Evolutionary conservation across 2,113 vertebrate genomes (phyloP).

Genomic region (Sclerurus mexicanus): DNA sequence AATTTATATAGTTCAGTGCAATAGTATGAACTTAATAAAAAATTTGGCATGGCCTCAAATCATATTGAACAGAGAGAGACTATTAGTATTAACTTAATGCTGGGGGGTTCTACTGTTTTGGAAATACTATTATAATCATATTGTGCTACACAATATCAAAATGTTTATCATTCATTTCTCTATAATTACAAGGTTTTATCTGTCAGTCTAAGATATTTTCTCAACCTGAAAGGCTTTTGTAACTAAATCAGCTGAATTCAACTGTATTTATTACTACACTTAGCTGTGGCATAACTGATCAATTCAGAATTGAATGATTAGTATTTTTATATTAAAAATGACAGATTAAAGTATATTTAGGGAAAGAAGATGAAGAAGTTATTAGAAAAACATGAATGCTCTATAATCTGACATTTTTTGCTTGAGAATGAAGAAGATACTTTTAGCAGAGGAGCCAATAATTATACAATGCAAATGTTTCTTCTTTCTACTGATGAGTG

Average conservation of each 20-base stretch:
- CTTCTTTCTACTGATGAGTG: neutral
- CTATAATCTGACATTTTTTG: neutral
- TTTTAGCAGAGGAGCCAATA: neutral
- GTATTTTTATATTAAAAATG: neutral
- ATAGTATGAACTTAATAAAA: neutral
- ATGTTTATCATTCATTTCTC: neutral
- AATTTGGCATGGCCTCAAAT: conserved; percentile 2
- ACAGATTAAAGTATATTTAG: neutral
- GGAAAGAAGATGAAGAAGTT: neutral
- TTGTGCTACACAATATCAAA: neutral
- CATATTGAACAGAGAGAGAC: conserved; percentile 38
- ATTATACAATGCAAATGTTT: neutral
- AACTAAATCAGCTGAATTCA: neutral
- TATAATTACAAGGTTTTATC: neutral
- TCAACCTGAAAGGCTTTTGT: neutral
- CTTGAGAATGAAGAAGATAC: neutral
- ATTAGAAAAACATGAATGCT: neutral
- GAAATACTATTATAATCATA: neutral
- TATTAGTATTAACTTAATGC: neutral
- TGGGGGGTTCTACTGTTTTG: neutral
- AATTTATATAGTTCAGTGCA: neutral
- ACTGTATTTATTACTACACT: neutral
- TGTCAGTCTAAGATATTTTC: neutral
- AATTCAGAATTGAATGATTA: neutral
- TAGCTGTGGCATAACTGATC: neutral